These are phyloP conservation scores for Caenorhabditis sp. DNA, from an alignment of 2,888 invertebrate genomes.

Conservation along the genomic window DNA sequence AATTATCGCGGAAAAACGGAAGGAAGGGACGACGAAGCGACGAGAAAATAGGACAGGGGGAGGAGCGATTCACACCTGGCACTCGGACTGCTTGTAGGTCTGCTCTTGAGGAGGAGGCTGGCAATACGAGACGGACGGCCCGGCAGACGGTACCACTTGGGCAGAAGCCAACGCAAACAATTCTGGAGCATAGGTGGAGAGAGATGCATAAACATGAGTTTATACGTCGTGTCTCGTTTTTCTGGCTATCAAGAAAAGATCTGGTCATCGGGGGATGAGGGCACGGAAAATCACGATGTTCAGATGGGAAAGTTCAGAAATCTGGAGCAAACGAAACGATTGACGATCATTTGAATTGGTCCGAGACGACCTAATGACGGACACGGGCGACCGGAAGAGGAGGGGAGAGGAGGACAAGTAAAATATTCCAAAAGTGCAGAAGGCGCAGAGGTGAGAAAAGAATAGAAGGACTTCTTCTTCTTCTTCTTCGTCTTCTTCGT, in stretches of 20 bases:
- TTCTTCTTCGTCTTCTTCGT: neutral
- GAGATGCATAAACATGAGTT: slow-evolving; percentile 32
- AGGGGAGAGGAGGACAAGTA: too few species aligned
- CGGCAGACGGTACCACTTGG: slow-evolving; percentile 52
- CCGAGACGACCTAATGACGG: neutral
- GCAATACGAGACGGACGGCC: slow-evolving; percentile 52
- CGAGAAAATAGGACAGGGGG: slow-evolving; percentile 49
- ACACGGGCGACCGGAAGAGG: slow-evolving; percentile 29
- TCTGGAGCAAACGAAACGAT: slow-evolving; percentile 31
- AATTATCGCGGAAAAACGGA: slow-evolving; percentile 56
- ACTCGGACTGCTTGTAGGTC: slow-evolving; percentile 21
- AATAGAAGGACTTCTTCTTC: slow-evolving; percentile 40
- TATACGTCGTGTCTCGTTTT: slow-evolving; percentile 1
- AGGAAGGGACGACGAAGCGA: slow-evolving; percentile 31
- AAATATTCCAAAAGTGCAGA: slow-evolving; percentile 56
- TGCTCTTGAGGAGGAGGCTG: slow-evolving; percentile 53
- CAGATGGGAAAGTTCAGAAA: neutral
- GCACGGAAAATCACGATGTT: neutral
- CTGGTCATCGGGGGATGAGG: neutral
- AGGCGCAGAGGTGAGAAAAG: slow-evolving; percentile 47
- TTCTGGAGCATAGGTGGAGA: slow-evolving; percentile 12
- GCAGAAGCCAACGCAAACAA: slow-evolving; percentile 54
- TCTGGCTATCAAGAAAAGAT: neutral
- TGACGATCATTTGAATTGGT: neutral
- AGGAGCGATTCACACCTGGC: slow-evolving; percentile 45